Conservation (phyloP, 2,797 vertebrate species). For the Ataeniobius toweri region DNA sequence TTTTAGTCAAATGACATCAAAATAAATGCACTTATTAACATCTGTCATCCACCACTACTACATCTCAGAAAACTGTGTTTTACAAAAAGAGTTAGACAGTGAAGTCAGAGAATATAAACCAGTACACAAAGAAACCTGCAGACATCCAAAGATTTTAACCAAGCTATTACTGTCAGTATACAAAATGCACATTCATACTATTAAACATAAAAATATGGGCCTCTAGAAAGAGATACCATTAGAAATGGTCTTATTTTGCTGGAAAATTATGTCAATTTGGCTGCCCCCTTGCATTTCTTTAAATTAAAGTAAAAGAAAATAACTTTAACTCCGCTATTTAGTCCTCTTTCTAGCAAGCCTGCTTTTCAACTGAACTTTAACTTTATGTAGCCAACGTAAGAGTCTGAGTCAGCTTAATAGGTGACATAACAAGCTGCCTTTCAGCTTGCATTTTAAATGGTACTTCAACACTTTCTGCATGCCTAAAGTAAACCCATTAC, state of each 20-base stretch:
- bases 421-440: neutral
- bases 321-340: neutral
- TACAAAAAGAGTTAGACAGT: too few relatives aligned
- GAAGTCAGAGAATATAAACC: neutral
- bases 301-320: neutral
- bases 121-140: neutral
- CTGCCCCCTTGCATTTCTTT: neutral
- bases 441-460: neutral
- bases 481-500: neutral
- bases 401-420: neutral
- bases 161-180: neutral
- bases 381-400: neutral
- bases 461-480: neutral
- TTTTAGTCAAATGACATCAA: too few relatives aligned
- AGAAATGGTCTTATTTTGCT: neutral
- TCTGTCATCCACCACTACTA: too few relatives aligned
- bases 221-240: neutral
- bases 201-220: neutral
- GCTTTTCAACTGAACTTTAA: neutral
- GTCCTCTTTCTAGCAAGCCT: neutral
- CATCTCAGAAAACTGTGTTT: too few relatives aligned
- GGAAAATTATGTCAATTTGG: neutral
- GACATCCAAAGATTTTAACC: neutral
- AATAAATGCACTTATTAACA: too few relatives aligned
- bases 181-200: neutral